Base-by-base conservation (phyloP, 1,140 invertebrate species). In the Glomeris maerens region DNA sequence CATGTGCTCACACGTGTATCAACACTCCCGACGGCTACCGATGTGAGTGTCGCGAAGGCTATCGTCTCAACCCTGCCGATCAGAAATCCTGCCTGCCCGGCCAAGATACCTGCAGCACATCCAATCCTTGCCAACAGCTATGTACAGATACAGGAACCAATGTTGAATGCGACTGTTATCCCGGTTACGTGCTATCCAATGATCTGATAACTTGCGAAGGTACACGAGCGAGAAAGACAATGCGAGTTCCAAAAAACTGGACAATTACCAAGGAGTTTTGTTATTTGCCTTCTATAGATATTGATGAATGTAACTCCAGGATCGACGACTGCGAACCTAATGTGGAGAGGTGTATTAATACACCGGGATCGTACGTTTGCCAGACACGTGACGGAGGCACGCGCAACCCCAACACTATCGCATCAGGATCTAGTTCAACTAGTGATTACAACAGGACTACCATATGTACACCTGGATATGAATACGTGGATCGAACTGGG, bases 1-100 rank as follows among this genome's bases (percentile, higher is more conserved):
- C n/a, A n/a, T n/a, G n/a, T n/a, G n/a, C n/a, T n/a, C 83, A 88
- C 62, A 70, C 72, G 1, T 90, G 86, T 58, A 74, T 76, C 40
- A 89, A 90, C 64, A 69, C 76, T 2, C 70, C 67, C 1, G 84
- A 84, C 10, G 80, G 80, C 2, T 87, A 84, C 59, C 67, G 76
- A 0, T 89, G 85, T 58, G 66, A 74, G 28, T 90, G 86, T 62
- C 80, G 80, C 0, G 52, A 62, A 0, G 86, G 85, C 3, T 74
- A 78, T 59, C 67, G 69, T 21, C 40, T 66, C 2, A 60, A 63
- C 48, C 27, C 45, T 2, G n/a, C n/a, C n/a, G n/a, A n/a, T n/a
- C n/a, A n/a, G n/a, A n/a, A n/a, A n/a, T n/a, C n/a, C n/a, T n/a
- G n/a, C n/a, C n/a, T n/a, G n/a, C n/a, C n/a, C n/a, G n/a, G n/a